A percentile compares a stretch with the other conserved stretches of the same genome.
These are phyloP conservation scores for Saccostrea echinata DNA, from an alignment of 1,140 invertebrate genomes.

Conservation along the genomic window DNA sequence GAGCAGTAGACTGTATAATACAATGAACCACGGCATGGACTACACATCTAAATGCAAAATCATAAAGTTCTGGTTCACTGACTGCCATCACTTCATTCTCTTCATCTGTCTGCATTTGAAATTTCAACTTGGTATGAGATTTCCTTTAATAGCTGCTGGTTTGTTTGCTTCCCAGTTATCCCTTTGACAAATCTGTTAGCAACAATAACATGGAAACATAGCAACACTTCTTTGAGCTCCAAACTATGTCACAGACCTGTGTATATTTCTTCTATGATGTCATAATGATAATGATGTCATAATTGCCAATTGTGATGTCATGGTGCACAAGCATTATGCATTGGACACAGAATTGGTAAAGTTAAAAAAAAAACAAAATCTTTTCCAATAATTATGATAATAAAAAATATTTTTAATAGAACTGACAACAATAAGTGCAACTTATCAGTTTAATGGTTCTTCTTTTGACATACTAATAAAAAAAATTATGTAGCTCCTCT, in stretches of 20 bases:
- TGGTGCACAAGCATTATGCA: background rate
- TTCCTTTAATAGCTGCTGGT: background rate
- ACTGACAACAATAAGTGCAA: too few relatives aligned
- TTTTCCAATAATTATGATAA: too few relatives aligned
- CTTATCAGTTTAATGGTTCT: background rate
- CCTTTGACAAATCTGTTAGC: background rate
- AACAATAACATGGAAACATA: constrained; percentile 31
- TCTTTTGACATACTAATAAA: background rate
- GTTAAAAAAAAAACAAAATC: too few relatives aligned
- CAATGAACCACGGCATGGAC: background rate
- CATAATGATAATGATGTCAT: background rate
- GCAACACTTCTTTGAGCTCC: background rate
- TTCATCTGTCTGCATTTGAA: background rate
- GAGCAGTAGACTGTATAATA: background rate
- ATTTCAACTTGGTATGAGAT: background rate
- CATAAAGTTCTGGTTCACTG: constrained; percentile 1
- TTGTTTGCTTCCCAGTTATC: background rate
- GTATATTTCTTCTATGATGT: background rate
- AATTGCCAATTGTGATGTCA: background rate
- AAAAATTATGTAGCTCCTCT: background rate
- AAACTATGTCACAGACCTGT: background rate
- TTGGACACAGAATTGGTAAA: too few relatives aligned
- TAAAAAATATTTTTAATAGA: too few relatives aligned
- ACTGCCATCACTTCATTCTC: too few relatives aligned
- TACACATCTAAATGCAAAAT: background rate